phyloP scores from a whole-genome alignment of 2,113 vertebrate genomes.

The Sarotherodon lohbergeri region DNA sequence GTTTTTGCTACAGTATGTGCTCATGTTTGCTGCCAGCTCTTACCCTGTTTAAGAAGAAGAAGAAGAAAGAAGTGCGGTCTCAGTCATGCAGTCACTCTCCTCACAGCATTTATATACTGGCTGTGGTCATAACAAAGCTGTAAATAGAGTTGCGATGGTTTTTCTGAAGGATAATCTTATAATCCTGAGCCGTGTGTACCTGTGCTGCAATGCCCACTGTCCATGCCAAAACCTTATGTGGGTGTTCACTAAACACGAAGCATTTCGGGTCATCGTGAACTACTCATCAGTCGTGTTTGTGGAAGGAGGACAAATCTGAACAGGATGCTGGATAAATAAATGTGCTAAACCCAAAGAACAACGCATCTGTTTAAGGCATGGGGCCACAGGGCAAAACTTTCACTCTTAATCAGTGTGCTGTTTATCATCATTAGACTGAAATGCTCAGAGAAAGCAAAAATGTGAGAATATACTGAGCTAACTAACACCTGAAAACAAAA shows the following conservation, averaged over 20 bases:
- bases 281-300: background rate
- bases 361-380: background rate
- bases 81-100: background rate
- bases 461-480: background rate
- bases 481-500: background rate
- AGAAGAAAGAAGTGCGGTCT: conserved; percentile 9
- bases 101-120: background rate
- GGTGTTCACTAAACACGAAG: background rate
- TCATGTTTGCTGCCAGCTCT: background rate
- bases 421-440: background rate
- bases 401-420: background rate
- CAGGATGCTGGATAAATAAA: background rate
- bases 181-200: background rate
- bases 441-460: background rate
- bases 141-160: background rate
- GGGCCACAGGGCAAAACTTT: background rate
- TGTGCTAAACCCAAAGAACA: background rate
- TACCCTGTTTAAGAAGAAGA: background rate
- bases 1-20: background rate
- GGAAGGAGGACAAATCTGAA: background rate
- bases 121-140: background rate
- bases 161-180: conserved; percentile 6
- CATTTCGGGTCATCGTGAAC: background rate
- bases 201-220: background rate
- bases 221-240: background rate